These are phyloP conservation scores for Perca fluviatilis DNA, from an alignment of 2,113 vertebrate species.

Conservation along the genomic window DNA sequence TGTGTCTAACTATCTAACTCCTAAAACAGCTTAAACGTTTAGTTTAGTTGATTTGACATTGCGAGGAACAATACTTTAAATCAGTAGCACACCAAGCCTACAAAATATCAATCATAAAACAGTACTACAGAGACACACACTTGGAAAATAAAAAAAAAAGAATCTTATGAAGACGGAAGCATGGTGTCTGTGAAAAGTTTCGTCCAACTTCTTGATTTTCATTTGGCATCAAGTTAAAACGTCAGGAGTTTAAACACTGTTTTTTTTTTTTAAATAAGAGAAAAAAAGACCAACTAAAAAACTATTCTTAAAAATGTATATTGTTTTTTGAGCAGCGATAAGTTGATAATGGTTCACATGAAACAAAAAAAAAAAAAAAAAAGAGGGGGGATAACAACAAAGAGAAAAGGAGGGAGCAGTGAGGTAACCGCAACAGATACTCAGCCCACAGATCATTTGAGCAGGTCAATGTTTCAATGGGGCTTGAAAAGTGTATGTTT, in stretches of 20 bases:
- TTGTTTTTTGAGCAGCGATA: not conserved
- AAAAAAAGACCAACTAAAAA: not conserved
- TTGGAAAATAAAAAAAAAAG: no score
- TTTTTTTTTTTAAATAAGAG: not conserved
- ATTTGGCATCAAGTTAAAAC: not conserved
- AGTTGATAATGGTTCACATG: conserved; percentile 4
- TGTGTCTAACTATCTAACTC: not conserved
- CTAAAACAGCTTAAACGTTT: not conserved
- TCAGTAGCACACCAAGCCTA: not conserved
- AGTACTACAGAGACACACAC: not conserved
- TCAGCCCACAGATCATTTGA: conserved; percentile 50
- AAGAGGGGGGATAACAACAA: not conserved
- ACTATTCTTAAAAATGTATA: no score
- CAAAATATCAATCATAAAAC: not conserved
- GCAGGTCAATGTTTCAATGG: conserved; percentile 57
- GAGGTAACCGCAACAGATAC: conserved; percentile 30
- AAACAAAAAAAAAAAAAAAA: rapidly evolving
- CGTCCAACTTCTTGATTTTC: not conserved
- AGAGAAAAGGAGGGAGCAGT: conserved; percentile 2
- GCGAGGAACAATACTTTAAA: not conserved
- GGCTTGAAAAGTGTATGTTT: conserved; percentile 60
- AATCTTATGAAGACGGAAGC: not conserved
- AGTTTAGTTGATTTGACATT: not conserved
- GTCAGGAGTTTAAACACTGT: not conserved
- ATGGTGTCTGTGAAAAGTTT: not conserved